Evolutionary conservation across 2,113 vertebrate species (phyloP).

Genomic region (Archilochus colubris): DNA sequence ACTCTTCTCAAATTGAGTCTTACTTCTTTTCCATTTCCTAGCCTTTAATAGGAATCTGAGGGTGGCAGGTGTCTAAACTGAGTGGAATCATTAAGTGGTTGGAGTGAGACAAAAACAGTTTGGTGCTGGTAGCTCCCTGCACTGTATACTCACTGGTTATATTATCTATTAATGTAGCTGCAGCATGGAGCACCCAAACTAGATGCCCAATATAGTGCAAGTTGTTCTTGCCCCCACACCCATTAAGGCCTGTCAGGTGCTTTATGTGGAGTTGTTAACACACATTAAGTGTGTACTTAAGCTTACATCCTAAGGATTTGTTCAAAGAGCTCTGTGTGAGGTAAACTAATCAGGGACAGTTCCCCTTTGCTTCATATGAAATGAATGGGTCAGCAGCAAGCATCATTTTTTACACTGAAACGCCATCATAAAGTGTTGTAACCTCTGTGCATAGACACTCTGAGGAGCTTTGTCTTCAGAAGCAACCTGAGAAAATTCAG

Average conservation of each 20-base stretch:
- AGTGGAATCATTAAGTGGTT: not conserved
- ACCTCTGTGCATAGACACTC: not conserved
- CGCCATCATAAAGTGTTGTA: not conserved
- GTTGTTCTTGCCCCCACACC: not conserved
- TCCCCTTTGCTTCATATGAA: not conserved
- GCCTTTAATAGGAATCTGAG: not conserved
- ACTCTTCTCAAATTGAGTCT: not conserved
- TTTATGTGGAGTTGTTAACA: not conserved
- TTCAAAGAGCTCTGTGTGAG: not conserved
- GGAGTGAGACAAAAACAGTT: not conserved
- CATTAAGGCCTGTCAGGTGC: accelerated
- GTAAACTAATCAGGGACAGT: not conserved
- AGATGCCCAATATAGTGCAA: not conserved
- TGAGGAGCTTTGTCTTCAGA: not conserved
- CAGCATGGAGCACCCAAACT: not conserved
- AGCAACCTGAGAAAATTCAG: not conserved
- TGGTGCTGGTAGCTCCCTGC: not conserved
- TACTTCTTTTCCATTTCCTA: not conserved
- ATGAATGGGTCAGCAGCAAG: not conserved
- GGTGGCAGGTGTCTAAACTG: not conserved
- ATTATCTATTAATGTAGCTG: not conserved
- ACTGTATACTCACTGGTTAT: not conserved
- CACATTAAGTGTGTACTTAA: not conserved
- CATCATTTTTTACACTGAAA: not conserved
- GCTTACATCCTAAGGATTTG: not conserved